Evolutionary conservation across 2,797 vertebrate genomes (phyloP).

Genomic region (Gambelia wislizenii): DNA sequence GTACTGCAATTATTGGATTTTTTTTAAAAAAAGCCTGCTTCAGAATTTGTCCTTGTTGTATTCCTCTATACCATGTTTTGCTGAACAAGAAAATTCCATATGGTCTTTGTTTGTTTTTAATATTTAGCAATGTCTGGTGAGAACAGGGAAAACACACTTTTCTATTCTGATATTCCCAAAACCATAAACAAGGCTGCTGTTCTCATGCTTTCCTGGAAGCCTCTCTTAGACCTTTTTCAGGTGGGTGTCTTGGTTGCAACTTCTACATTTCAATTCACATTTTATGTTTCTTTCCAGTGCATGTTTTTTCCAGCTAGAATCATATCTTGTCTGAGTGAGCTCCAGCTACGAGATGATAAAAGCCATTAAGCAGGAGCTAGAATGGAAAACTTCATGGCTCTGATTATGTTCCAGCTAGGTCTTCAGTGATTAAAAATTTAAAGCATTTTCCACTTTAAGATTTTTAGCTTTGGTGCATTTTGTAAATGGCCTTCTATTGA

Average conservation of each 20-base stretch:
- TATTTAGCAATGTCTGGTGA: constrained; percentile 84
- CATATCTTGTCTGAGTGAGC: not conserved
- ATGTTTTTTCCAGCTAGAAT: not conserved
- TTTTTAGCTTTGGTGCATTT: not conserved
- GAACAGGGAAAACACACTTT: constrained; percentile 85
- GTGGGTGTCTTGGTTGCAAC: constrained; percentile 61
- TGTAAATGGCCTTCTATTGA: not conserved
- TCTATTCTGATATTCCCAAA: constrained; percentile 87
- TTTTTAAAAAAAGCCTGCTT: no score
- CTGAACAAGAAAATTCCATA: constrained; percentile 33
- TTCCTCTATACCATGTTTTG: not conserved
- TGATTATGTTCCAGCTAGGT: not conserved
- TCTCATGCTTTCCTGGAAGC: constrained; percentile 84
- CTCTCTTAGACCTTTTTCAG: constrained; percentile 85
- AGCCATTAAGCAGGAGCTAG: not conserved
- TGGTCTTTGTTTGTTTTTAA: not conserved
- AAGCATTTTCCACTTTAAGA: constrained; percentile 52
- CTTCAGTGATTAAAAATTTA: constrained; percentile 26
- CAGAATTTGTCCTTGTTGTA: not conserved
- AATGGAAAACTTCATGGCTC: not conserved
- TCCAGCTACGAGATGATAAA: not conserved
- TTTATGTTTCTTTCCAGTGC: not conserved
- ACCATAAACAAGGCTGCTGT: constrained; percentile 82
- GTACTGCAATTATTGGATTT: no score
- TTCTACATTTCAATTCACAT: not conserved